Percentiles rank a stretch among this genome's conserved stretches.
These are phyloP conservation scores for Chloropsis cyanopogon DNA, from an alignment of 2,113 vertebrate species.

Conservation along the genomic window DNA sequence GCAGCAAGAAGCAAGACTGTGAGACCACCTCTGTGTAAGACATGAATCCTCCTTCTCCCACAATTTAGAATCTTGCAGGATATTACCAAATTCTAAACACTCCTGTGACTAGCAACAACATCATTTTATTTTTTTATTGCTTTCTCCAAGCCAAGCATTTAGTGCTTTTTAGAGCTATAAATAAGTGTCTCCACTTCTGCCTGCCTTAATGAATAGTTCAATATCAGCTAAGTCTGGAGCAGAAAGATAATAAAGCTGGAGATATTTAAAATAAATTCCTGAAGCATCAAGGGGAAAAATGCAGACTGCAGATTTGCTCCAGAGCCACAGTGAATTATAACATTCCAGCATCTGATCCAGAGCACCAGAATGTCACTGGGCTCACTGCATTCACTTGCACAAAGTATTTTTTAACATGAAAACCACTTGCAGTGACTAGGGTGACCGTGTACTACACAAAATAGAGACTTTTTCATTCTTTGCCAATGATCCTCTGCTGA, in stretches of 20 bases:
- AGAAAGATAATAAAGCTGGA: background rate
- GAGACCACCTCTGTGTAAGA: background rate
- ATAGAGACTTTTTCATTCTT: background rate
- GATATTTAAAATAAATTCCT: background rate
- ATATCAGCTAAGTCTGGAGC: background rate
- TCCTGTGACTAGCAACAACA: background rate
- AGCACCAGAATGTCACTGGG: background rate
- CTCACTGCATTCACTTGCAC: background rate
- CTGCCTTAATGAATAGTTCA: background rate
- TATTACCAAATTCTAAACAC: background rate
- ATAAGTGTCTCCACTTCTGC: background rate
- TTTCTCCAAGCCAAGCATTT: background rate
- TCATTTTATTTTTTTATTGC: background rate
- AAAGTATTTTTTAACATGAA: background rate
- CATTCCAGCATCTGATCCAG: background rate
- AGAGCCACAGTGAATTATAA: background rate
- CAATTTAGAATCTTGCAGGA: background rate
- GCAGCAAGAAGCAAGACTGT: background rate
- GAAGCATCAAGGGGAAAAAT: background rate
- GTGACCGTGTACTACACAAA: background rate
- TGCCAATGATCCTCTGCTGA: background rate
- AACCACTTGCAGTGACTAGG: background rate
- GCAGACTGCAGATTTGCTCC: background rate
- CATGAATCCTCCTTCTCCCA: background rate
- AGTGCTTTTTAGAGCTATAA: background rate